Base-by-base conservation (phyloP, 2,888 invertebrate genomes). In the Eumerus sabulonum region DNA sequence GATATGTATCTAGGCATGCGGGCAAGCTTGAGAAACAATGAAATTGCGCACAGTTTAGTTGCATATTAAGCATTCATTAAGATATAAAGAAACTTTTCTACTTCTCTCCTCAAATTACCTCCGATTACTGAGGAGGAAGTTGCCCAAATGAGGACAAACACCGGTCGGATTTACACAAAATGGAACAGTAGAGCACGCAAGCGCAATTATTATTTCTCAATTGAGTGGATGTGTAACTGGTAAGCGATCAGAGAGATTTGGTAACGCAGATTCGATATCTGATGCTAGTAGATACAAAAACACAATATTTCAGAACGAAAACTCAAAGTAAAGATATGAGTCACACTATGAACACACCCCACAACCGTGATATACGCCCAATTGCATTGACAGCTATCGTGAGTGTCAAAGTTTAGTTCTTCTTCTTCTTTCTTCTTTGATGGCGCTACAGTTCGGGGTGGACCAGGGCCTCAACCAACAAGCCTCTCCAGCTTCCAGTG, bases 111-210 rank as follows among this genome's bases (percentile, higher is more conserved):
- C 45, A 59, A 76, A 68, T 74, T 42, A 47, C 48, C 27, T 18
- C 3, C 1, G 45, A 71, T 62, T 62, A 53, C 45, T 56, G 40
- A 72, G 67, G 47, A 72, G 67, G 67, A 77, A 77, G 47, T 27
- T 27, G 27, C 27, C 57, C 48, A 19, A 77, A 53, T 73, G 67
- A 63, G 62, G 76, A 67, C 76, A 66, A 45, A 27, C 17, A 48
- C 44, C 17, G 44, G 45, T 16, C 17, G 51, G 51, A 47, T 16
- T 18, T 60, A 44, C 56, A 51, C 63, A 63, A 73, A 77, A 63
- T 77, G 48, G 67, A 73, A 57, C 62, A 72, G 57, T 71, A 66
- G 47, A 51, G 42, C 57, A 67, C 66, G 72, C 66, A 72, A 73
- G 57, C 44, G 57, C 74, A 76, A 66, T 36, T 47, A 54, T 56